These are phyloP conservation scores for Flexamia atlantica DNA, from an alignment of 2,888 invertebrate species.

Conservation along the genomic window DNA sequence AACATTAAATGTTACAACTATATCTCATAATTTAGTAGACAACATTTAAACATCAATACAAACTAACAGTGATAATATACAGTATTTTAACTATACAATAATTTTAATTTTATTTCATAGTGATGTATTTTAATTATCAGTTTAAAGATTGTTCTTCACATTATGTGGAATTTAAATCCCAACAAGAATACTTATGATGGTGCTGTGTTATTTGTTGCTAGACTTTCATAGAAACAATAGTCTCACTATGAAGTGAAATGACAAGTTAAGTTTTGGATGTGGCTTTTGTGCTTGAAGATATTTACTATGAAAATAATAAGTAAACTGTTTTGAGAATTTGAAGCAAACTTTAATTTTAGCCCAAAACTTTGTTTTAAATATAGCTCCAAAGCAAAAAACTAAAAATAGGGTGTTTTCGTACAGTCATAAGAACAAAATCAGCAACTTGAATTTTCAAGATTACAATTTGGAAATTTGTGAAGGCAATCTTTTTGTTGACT, in stretches of 20 bases:
- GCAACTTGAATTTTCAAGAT: too few species aligned
- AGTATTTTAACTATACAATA: background rate
- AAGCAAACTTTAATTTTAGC: too few species aligned
- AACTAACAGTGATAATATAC: slow-evolving; percentile 26
- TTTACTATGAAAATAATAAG: too few species aligned
- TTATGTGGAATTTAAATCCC: background rate
- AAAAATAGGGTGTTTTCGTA: too few species aligned
- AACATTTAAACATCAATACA: background rate
- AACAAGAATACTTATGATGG: too few species aligned
- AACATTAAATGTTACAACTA: background rate
- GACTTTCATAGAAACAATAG: too few species aligned
- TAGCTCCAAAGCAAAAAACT: too few species aligned
- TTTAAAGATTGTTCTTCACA: slow-evolving; percentile 13
- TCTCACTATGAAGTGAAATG: background rate
- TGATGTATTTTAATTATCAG: background rate
- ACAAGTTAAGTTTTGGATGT: background rate
- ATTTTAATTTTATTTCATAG: background rate
- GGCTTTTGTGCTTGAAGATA: background rate
- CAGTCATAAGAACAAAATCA: too few species aligned
- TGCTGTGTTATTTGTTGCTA: too few species aligned
- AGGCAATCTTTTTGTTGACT: background rate
- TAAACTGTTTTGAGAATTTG: too few species aligned
- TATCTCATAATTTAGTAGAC: slow-evolving; percentile 3
- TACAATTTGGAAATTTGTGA: too few species aligned
- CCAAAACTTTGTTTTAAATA: too few species aligned